phyloP scores from a whole-genome alignment of 2,113 vertebrate species.

The Caretta caretta region DNA sequence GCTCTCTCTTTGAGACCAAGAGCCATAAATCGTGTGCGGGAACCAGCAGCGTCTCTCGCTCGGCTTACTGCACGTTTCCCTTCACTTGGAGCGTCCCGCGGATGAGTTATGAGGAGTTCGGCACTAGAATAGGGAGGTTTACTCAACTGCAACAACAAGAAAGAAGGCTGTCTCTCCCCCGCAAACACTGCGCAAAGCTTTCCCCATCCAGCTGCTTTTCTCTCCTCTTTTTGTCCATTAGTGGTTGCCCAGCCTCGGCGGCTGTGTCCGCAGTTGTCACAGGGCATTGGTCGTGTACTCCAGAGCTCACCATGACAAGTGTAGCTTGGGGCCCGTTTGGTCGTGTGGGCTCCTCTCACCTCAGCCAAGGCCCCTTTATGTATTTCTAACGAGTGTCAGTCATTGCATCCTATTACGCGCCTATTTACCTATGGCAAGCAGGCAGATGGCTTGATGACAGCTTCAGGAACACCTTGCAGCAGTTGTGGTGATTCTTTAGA shows the following conservation, averaged over 20 bases:
- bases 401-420: fast-evolving
- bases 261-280: background rate
- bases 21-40: background rate
- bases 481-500: conserved; percentile 62
- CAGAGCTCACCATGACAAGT: background rate
- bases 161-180: fast-evolving
- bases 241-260: background rate
- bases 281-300: background rate
- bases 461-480: conserved; percentile 75
- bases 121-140: conserved; percentile 12
- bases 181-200: background rate
- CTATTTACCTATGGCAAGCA: conserved; percentile 50
- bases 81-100: background rate
- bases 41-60: fast-evolving
- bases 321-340: background rate
- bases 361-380: fast-evolving
- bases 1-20: background rate
- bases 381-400: background rate
- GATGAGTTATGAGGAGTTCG: conserved; percentile 59
- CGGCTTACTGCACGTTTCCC: background rate
- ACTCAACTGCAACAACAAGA: background rate
- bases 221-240: background rate
- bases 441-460: conserved; percentile 74
- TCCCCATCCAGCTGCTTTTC: background rate
- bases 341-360: background rate